These are phyloP conservation scores for Drosophila leontia DNA, from an alignment of 1,140 invertebrate genomes.

Conservation along the genomic window DNA sequence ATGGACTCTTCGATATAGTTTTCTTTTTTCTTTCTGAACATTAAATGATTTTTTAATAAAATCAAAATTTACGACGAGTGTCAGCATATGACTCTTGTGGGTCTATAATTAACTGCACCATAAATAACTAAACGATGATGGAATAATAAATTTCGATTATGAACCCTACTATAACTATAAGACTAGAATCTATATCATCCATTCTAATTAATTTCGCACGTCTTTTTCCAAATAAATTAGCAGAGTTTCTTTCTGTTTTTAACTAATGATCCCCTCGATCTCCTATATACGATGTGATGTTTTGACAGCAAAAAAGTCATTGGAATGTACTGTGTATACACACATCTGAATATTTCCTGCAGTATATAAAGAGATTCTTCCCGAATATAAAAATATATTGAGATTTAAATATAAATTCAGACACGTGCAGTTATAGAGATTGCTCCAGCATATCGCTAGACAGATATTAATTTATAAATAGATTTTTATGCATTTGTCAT, in stretches of 20 bases:
- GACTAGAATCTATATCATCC: background rate
- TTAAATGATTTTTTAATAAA: slow-evolving; percentile 57
- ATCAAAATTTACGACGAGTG: slow-evolving; percentile 40
- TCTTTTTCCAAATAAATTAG: slow-evolving; percentile 11
- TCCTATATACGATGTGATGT: slow-evolving; percentile 12
- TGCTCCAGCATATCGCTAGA: slow-evolving; percentile 39
- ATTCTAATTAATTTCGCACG: slow-evolving; percentile 18
- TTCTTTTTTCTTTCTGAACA: slow-evolving; percentile 14
- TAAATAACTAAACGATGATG: slow-evolving; percentile 29
- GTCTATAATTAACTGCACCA: slow-evolving; percentile 35
- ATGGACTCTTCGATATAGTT: slow-evolving; percentile 18
- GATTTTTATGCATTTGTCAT: slow-evolving; percentile 38
- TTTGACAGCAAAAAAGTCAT: slow-evolving; percentile 28
- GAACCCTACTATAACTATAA: slow-evolving; percentile 13
- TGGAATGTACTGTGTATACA: slow-evolving; percentile 17
- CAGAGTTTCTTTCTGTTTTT: slow-evolving; percentile 17
- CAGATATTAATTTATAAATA: slow-evolving; percentile 43
- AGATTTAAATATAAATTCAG: slow-evolving; percentile 48
- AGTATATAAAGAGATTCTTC: slow-evolving; percentile 30
- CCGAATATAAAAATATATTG: slow-evolving; percentile 43
- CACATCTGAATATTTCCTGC: slow-evolving; percentile 19
- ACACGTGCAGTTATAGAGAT: slow-evolving; percentile 46
- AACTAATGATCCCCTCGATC: slow-evolving; percentile 27
- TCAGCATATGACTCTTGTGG: slow-evolving; percentile 22
- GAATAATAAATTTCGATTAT: slow-evolving; percentile 24